Evolutionary conservation across 2,888 invertebrate species (phyloP).

Genomic region (Blera fallax): DNA sequence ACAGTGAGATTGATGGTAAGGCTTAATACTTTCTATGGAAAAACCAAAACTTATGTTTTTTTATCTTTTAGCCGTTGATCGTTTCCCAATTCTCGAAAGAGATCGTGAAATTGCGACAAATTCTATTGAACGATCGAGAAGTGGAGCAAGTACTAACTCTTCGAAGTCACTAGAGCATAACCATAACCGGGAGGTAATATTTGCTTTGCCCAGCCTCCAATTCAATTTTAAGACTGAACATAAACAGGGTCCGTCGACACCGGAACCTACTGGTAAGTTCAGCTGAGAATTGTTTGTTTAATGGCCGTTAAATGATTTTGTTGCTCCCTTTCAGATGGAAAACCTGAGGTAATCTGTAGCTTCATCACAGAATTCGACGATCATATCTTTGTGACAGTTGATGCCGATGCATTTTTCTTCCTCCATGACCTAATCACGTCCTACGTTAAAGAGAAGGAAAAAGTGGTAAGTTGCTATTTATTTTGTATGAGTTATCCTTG

Average conservation of each 20-base stretch:
- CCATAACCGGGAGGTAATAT: constrained; percentile 97
- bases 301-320: background rate
- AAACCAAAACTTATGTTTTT: background rate
- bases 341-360: constrained; percentile 96
- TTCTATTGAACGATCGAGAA: constrained; percentile 83
- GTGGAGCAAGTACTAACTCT: constrained; percentile 79
- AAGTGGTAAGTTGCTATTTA: constrained; percentile 84
- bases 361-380: constrained; percentile 99
- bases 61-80: constrained; percentile 88
- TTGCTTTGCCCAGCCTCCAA: constrained; percentile 95
- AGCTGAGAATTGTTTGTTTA: background rate
- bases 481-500: background rate
- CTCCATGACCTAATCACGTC: constrained; percentile 98
- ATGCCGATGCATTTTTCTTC: constrained; percentile 99
- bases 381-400: constrained; percentile 98
- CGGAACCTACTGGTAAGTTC: constrained; percentile 84
- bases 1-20: constrained; percentile 95
- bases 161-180: constrained; percentile 89
- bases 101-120: constrained; percentile 86
- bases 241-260: constrained; percentile 88
- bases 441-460: constrained; percentile 96
- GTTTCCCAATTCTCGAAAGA: constrained; percentile 93
- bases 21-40: background rate
- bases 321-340: constrained; percentile 84
- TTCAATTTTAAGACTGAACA: constrained; percentile 97